These are phyloP conservation scores for Trachemys scripta DNA, from an alignment of 2,113 vertebrate genomes.

Conservation along the genomic window DNA sequence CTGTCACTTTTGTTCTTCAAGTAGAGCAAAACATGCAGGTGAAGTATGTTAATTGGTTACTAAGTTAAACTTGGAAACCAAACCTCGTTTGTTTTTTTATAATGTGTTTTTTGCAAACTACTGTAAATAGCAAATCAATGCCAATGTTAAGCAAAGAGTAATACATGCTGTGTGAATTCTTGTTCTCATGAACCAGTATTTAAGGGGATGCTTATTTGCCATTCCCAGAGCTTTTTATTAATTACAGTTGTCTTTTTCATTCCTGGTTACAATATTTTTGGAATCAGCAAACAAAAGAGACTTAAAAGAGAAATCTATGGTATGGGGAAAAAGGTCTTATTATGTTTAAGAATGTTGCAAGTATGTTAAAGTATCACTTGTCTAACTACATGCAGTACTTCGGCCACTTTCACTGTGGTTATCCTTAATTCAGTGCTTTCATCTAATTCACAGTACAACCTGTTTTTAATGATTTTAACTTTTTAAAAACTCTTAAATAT, in stretches of 20 bases:
- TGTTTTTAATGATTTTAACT: slow-evolving; percentile 62
- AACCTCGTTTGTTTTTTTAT: slow-evolving; percentile 78
- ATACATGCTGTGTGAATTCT: slow-evolving; percentile 40
- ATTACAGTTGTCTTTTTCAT: slow-evolving; percentile 60
- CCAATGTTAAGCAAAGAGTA: slow-evolving; percentile 60
- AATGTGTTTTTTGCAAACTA: slow-evolving; percentile 69
- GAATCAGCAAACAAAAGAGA: slow-evolving; percentile 16
- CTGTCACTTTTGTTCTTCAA: slow-evolving; percentile 79
- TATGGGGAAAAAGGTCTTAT: slow-evolving; percentile 51
- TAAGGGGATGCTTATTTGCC: slow-evolving; percentile 45
- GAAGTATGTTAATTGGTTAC: slow-evolving; percentile 68
- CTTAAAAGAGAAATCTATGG: background rate
- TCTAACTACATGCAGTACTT: slow-evolving; percentile 49
- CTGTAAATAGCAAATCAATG: slow-evolving; percentile 79
- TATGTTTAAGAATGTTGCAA: slow-evolving; percentile 53
- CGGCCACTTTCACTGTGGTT: slow-evolving; percentile 61
- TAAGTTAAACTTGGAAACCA: slow-evolving; percentile 78
- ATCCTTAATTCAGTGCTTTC: slow-evolving; percentile 43
- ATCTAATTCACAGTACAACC: slow-evolving; percentile 50
- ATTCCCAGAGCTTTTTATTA: slow-evolving; percentile 57
- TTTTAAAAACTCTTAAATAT: slow-evolving; percentile 63
- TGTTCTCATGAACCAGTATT: slow-evolving; percentile 70
- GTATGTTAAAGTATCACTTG: slow-evolving; percentile 42
- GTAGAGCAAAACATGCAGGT: slow-evolving; percentile 60
- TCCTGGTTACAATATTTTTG: slow-evolving; percentile 21